Percentiles rank a stretch among this genome's conserved stretches.
phyloP scores from a whole-genome alignment of 2,113 vertebrate genomes.

The Rattus rattus region DNA sequence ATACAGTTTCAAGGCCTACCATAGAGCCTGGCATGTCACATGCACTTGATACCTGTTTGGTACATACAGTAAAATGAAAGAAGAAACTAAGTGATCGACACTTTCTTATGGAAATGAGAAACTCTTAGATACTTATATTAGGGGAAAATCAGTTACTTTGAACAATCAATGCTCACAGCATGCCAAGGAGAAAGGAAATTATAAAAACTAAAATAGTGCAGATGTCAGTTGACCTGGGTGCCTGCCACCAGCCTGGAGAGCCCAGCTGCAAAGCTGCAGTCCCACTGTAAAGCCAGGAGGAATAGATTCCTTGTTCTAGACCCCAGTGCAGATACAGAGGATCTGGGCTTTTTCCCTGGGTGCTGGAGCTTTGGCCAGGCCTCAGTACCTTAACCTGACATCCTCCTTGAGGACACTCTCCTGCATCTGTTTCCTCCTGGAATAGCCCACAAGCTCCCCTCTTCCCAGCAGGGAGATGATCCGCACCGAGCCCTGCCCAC shows the following conservation, averaged over 20 bases:
- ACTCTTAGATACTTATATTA: not conserved
- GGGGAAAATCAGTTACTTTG: not conserved
- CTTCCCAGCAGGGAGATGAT: too few relatives aligned
- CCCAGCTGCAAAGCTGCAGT: not conserved
- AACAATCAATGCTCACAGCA: not conserved
- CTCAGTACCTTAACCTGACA: too few relatives aligned
- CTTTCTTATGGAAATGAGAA: not conserved
- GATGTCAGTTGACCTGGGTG: not conserved
- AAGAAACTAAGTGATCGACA: not conserved
- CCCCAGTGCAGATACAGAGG: not conserved
- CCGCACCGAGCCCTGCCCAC: too few relatives aligned
- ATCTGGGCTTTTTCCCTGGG: not conserved
- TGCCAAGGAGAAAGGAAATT: constrained; percentile 4
- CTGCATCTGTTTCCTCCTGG: not conserved
- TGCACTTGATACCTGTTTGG: not conserved
- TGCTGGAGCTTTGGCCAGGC: not conserved
- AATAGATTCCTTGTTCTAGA: not conserved
- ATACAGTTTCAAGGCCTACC: not conserved
- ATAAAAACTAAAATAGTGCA: not conserved
- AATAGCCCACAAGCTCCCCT: not conserved
- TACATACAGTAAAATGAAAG: not conserved
- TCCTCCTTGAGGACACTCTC: not conserved
- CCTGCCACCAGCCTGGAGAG: too few relatives aligned
- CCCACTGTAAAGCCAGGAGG: not conserved
- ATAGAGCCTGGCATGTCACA: not conserved